Evolutionary conservation across 1,140 invertebrate species (phyloP).

Genomic region (Euwallacea fornicatus): DNA sequence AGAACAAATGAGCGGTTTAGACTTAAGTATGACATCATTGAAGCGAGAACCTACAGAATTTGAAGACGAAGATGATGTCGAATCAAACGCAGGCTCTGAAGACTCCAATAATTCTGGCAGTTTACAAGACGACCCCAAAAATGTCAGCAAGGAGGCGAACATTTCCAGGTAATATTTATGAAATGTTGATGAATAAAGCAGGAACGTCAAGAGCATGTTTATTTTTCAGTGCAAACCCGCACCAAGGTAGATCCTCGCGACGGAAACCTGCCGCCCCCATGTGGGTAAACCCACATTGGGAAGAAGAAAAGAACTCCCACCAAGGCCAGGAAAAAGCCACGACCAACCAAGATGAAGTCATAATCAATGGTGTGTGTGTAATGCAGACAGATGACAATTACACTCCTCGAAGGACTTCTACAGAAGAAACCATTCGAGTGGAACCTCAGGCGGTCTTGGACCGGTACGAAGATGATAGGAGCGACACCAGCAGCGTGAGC

Average conservation of each 20-base stretch:
- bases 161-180: conserved; percentile 23
- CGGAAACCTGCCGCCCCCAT: conserved; percentile 94
- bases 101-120: conserved; percentile 63
- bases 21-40: conserved; percentile 75
- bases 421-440: conserved; percentile 70
- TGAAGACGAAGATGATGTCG: conserved; percentile 73
- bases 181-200: background rate
- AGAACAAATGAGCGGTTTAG: conserved; percentile 76
- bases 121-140: conserved; percentile 55
- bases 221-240: conserved; percentile 42
- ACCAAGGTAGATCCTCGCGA: conserved; percentile 64
- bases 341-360: conserved; percentile 71
- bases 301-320: conserved; percentile 59
- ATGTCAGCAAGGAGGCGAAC: conserved; percentile 59
- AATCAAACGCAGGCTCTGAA: conserved; percentile 76
- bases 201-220: background rate
- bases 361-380: conserved; percentile 90
- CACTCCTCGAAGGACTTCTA: conserved; percentile 57
- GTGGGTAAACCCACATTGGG: conserved; percentile 94
- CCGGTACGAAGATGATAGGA: conserved; percentile 61
- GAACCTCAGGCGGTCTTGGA: conserved; percentile 70
- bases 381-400: conserved; percentile 79
- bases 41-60: conserved; percentile 74
- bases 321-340: conserved; percentile 53
- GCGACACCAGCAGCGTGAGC: conserved; percentile 59